Evolutionary conservation across 2,113 vertebrate genomes (phyloP).

Genomic region (Pseudopipra pipra): DNA sequence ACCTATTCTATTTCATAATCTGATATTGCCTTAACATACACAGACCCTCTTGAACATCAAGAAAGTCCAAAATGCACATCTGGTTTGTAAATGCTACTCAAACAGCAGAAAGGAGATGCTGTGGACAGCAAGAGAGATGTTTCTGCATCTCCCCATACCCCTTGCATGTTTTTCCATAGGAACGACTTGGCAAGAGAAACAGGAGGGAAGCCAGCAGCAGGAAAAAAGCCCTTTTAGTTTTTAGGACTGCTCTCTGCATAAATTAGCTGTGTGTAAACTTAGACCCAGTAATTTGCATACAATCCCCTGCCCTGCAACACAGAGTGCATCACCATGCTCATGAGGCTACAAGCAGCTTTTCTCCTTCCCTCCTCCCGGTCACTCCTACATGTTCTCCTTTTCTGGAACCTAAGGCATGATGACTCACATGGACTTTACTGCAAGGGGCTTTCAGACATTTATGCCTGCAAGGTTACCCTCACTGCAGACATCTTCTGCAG

Average conservation of each 20-base stretch:
- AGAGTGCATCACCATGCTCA: neutral
- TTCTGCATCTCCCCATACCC: neutral
- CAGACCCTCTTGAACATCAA: neutral
- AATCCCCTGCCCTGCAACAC: rapidly evolving
- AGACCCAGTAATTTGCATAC: neutral
- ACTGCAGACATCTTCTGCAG: neutral
- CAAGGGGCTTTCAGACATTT: neutral
- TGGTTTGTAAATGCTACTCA: neutral
- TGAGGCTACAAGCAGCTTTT: neutral
- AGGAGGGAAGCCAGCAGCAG: neutral
- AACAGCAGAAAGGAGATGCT: neutral
- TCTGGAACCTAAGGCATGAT: neutral
- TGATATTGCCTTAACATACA: neutral
- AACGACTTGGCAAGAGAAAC: neutral
- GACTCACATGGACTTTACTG: neutral
- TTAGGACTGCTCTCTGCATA: neutral
- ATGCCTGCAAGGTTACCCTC: neutral
- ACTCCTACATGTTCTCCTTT: neutral
- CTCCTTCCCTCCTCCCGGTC: neutral
- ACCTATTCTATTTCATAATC: neutral
- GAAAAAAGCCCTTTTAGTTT: neutral
- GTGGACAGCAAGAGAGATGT: neutral
- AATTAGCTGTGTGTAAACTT: neutral
- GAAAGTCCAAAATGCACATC: neutral
- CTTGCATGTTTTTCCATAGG: neutral